Percentiles rank a stretch among this genome's conserved stretches.
These are phyloP conservation scores for Rhimphoctona megacephalus DNA, from an alignment of 2,888 invertebrate genomes.

Conservation along the genomic window DNA sequence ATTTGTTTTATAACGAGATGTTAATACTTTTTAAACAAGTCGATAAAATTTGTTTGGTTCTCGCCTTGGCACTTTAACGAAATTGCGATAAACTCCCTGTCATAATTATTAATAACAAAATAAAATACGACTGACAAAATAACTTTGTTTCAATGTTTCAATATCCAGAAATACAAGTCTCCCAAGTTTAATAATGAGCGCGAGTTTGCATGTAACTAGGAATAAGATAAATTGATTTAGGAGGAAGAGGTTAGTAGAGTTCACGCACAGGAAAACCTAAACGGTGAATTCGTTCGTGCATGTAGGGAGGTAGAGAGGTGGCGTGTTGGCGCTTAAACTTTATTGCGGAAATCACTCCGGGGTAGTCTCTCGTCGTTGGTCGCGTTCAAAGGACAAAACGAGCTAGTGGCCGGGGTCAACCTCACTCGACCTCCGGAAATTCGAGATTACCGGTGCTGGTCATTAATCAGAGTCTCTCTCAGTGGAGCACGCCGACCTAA, in stretches of 20 bases:
- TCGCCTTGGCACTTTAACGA: not conserved
- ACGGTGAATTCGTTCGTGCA: slow-evolving; percentile 8
- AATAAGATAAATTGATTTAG: slow-evolving; percentile 19
- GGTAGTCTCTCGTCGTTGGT: slow-evolving; percentile 45
- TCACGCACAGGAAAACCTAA: slow-evolving; percentile 6
- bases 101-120: not conserved
- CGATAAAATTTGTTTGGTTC: not conserved
- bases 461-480: slow-evolving; percentile 58
- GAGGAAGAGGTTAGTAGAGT: not conserved
- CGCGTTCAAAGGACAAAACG: slow-evolving; percentile 57
- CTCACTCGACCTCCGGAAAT: slow-evolving; percentile 63
- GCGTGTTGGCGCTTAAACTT: slow-evolving; percentile 54
- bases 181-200: not conserved
- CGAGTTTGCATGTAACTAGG: not conserved
- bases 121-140: not conserved
- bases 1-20: not conserved
- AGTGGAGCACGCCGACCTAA: slow-evolving; percentile 23
- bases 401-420: slow-evolving; percentile 38
- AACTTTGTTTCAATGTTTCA: not conserved
- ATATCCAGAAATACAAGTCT: not conserved
- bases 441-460: slow-evolving; percentile 64
- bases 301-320: slow-evolving; percentile 9
- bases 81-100: not conserved
- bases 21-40: not conserved
- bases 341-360: slow-evolving; percentile 60